A percentile compares a stretch with the other conserved stretches of the same genome.
Conservation (phyloP, 2,888 invertebrate species). For the Ophraella communa region DNA sequence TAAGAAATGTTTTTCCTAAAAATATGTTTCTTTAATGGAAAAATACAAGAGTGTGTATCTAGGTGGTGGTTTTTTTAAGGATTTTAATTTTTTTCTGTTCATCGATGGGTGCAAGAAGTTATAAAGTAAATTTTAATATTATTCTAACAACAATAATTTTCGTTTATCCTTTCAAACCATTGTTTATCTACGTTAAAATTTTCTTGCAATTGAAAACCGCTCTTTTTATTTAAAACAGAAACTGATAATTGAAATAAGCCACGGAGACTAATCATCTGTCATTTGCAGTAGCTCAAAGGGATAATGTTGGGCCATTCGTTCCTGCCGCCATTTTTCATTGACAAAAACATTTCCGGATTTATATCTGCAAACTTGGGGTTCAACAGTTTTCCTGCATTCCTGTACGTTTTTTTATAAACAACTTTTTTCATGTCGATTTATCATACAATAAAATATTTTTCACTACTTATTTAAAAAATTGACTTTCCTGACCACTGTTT, state of each 20-base stretch:
- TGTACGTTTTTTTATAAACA: too few species aligned
- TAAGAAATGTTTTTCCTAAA: neutral
- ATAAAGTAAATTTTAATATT: neutral
- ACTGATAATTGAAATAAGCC: slow-evolving; percentile 32
- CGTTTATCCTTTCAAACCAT: too few species aligned
- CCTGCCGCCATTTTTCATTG: slow-evolving; percentile 35
- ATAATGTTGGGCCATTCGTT: slow-evolving; percentile 32
- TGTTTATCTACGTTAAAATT: too few species aligned
- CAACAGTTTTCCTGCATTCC: slow-evolving; percentile 25
- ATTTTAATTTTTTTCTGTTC: neutral
- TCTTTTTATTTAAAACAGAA: slow-evolving; percentile 12
- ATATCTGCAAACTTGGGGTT: slow-evolving; percentile 23
- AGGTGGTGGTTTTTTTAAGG: neutral
- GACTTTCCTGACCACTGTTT: too few species aligned
- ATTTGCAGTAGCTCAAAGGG: slow-evolving; percentile 28
- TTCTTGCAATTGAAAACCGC: neutral
- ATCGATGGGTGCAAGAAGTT: neutral
- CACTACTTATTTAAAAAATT: too few species aligned
- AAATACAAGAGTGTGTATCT: neutral
- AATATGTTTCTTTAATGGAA: neutral
- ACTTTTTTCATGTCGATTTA: too few species aligned
- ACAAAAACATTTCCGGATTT: slow-evolving; percentile 29
- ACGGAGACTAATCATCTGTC: slow-evolving; percentile 32
- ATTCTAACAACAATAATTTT: too few species aligned
- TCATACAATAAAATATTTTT: too few species aligned